Evolutionary conservation across 2,113 vertebrate genomes (phyloP).

Genomic region (Castor canadensis): DNA sequence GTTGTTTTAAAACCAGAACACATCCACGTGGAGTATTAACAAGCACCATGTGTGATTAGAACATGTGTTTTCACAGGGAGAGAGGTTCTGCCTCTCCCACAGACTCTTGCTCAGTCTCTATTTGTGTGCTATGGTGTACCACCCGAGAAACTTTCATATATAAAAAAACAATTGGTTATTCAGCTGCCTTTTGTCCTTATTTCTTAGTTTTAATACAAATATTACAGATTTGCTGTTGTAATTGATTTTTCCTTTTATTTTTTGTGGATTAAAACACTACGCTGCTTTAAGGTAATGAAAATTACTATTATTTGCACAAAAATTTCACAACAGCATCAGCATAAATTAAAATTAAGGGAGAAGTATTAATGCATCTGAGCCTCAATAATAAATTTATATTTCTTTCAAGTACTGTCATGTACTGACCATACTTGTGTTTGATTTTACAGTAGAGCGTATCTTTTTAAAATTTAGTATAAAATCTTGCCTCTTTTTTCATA

Average conservation of each 20-base stretch:
- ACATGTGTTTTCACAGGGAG: neutral
- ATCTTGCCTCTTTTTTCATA: neutral
- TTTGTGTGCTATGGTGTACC: neutral
- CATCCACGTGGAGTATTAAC: neutral
- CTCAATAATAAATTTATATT: conserved; percentile 6
- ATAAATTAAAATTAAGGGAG: neutral
- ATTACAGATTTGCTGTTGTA: neutral
- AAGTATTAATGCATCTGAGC: neutral
- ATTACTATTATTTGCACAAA: neutral
- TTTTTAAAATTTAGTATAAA: neutral
- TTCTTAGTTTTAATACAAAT: neutral
- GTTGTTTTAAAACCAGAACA: conserved; percentile 15
- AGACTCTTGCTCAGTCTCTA: neutral
- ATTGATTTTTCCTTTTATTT: neutral
- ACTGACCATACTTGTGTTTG: neutral
- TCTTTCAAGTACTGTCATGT: neutral
- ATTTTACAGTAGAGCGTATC: neutral
- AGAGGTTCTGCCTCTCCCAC: neutral
- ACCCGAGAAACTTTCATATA: neutral
- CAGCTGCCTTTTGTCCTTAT: neutral
- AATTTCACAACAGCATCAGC: neutral
- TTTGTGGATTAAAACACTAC: neutral
- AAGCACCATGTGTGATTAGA: neutral
- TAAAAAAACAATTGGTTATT: neutral
- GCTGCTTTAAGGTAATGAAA: neutral